Evolutionary conservation across 2,888 invertebrate genomes (phyloP).

Genomic region (Sialis fuliginosa): DNA sequence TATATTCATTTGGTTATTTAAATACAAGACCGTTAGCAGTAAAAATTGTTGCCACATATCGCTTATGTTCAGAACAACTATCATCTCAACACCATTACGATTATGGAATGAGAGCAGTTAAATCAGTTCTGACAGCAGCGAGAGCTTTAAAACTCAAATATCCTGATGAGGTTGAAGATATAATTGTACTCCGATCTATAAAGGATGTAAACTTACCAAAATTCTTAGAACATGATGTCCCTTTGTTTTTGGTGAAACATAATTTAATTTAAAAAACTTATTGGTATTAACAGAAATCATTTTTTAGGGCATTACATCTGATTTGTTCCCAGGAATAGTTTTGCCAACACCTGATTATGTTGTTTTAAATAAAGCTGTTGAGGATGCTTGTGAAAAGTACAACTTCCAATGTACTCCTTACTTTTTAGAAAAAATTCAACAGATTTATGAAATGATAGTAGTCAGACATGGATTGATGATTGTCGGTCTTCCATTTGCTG

Average conservation of each 20-base stretch:
- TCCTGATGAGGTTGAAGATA: constrained; percentile 75
- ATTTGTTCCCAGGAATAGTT: constrained; percentile 76
- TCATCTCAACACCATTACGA: constrained; percentile 90
- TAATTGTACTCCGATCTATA: constrained; percentile 73
- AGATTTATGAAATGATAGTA: constrained; percentile 89
- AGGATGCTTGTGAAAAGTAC: constrained; percentile 43
- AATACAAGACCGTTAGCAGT: constrained; percentile 74
- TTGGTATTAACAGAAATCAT: constrained; percentile 9
- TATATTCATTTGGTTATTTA: constrained; percentile 85
- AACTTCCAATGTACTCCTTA: constrained; percentile 73
- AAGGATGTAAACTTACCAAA: constrained; percentile 90
- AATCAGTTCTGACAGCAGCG: constrained; percentile 81
- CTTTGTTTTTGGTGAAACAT: constrained; percentile 53
- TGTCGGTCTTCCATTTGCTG: constrained; percentile 79
- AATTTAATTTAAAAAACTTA: not conserved
- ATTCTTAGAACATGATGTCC: constrained; percentile 75
- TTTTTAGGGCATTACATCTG: constrained; percentile 73
- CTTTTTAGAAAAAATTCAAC: constrained; percentile 77
- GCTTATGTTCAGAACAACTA: constrained; percentile 82
- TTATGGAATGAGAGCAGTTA: constrained; percentile 93
- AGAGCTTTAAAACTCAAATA: constrained; percentile 80
- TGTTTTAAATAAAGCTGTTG: constrained; percentile 42
- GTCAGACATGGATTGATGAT: constrained; percentile 91
- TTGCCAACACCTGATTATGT: constrained; percentile 67
- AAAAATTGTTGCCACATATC: constrained; percentile 89